Percentiles rank a stretch among this genome's conserved stretches.
Evolutionary conservation across 1,140 invertebrate genomes (phyloP).

Genomic region (Neodiprion virginianus): DNA sequence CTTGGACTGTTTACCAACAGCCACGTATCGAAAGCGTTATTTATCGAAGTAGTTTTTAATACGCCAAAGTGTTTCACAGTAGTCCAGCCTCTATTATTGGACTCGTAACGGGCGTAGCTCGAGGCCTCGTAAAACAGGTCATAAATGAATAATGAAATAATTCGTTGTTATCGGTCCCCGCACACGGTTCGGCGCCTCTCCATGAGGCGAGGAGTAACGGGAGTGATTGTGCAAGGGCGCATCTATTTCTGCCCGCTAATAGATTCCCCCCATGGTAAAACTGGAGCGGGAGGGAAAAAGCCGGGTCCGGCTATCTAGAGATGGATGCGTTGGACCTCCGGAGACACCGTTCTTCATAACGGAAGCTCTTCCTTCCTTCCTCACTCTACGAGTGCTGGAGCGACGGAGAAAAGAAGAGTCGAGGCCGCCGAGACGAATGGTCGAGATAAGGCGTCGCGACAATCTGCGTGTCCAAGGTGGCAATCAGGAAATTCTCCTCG

Average conservation of each 20-base stretch:
- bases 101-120: not conserved
- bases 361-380: slow-evolving; percentile 20
- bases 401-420: not conserved
- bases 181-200: slow-evolving; percentile 12
- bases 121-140: slow-evolving; percentile 15
- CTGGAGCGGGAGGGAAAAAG: not conserved
- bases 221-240: slow-evolving; percentile 32
- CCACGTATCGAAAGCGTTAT: not conserved
- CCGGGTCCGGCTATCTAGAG: slow-evolving; percentile 38
- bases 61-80: not conserved
- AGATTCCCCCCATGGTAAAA: slow-evolving; percentile 33
- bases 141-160: slow-evolving; percentile 20
- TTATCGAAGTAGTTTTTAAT: not conserved
- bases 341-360: slow-evolving; percentile 48
- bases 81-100: slow-evolving; percentile 10
- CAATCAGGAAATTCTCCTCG: slow-evolving; percentile 32
- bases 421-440: slow-evolving; percentile 32
- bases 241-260: slow-evolving; percentile 38
- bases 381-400: not conserved
- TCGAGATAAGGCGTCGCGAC: slow-evolving; percentile 13
- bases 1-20: no score
- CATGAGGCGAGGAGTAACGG: slow-evolving; percentile 35
- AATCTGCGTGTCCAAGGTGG: slow-evolving; percentile 21
- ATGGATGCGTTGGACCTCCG: slow-evolving; percentile 37
- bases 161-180: slow-evolving; percentile 18